These are phyloP conservation scores for Rhopalosiphum nymphaeae DNA, from an alignment of 2,888 invertebrate species.

Conservation along the genomic window DNA sequence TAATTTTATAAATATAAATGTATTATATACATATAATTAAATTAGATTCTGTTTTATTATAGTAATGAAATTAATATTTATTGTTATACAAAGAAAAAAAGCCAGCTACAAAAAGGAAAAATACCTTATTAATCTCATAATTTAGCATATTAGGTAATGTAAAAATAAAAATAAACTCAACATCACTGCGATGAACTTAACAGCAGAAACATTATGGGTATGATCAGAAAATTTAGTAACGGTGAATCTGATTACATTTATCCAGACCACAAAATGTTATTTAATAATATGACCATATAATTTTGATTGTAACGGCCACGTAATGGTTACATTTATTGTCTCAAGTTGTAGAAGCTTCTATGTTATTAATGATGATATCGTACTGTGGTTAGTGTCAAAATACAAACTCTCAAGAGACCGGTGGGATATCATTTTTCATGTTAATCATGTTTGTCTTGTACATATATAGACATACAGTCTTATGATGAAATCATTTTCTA, in stretches of 20 bases:
- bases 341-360: background rate
- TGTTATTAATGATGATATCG: background rate
- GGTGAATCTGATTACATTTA: background rate
- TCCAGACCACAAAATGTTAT: background rate
- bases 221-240: background rate
- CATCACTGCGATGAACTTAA: background rate
- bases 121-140: background rate
- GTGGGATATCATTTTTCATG: background rate
- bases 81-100: background rate
- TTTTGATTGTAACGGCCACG: background rate
- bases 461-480: background rate
- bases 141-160: background rate
- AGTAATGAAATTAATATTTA: background rate
- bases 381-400: background rate
- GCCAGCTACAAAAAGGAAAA: background rate
- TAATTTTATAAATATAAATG: background rate
- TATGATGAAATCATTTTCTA: background rate
- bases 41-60: background rate
- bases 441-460: background rate
- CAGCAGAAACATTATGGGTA: background rate
- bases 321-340: background rate
- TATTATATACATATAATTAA: background rate
- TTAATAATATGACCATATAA: background rate
- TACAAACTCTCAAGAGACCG: background rate
- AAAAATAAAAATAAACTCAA: background rate